phyloP scores from a whole-genome alignment of 2,797 vertebrate species.

The Florisuga fusca region DNA sequence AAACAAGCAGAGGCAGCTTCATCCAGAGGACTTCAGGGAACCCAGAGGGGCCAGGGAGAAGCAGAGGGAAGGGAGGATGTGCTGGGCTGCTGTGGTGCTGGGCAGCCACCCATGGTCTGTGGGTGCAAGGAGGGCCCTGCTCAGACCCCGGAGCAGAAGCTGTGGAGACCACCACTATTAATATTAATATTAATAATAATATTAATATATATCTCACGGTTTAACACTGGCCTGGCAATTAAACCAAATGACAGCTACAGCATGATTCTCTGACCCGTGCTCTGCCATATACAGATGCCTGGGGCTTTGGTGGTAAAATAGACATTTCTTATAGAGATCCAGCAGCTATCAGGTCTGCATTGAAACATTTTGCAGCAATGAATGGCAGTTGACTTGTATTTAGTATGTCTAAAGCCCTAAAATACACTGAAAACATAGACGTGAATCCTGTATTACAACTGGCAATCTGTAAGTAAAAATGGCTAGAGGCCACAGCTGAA shows the following conservation, averaged over 20 bases:
- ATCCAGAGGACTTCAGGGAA: neutral
- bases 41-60: too few relatives aligned
- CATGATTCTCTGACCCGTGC: rapidly evolving
- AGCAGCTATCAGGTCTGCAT: neutral
- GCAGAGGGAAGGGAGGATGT: too few relatives aligned
- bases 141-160: too few relatives aligned
- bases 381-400: neutral
- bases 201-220: too few relatives aligned
- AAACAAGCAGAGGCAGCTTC: neutral
- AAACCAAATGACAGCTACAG: neutral
- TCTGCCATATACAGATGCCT: rapidly evolving
- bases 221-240: too few relatives aligned
- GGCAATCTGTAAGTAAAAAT: neutral
- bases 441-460: neutral
- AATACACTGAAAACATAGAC: neutral
- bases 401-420: neutral
- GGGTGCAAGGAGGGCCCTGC: too few relatives aligned
- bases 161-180: neutral
- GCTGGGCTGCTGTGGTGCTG: neutral
- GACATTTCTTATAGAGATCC: neutral
- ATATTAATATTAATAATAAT: too few relatives aligned
- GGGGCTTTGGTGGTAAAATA: neutral
- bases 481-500: neutral
- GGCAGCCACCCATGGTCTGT: too few relatives aligned
- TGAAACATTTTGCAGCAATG: neutral